Conservation (phyloP, 2,888 invertebrate genomes). For the Leptopilina drosophilae region DNA sequence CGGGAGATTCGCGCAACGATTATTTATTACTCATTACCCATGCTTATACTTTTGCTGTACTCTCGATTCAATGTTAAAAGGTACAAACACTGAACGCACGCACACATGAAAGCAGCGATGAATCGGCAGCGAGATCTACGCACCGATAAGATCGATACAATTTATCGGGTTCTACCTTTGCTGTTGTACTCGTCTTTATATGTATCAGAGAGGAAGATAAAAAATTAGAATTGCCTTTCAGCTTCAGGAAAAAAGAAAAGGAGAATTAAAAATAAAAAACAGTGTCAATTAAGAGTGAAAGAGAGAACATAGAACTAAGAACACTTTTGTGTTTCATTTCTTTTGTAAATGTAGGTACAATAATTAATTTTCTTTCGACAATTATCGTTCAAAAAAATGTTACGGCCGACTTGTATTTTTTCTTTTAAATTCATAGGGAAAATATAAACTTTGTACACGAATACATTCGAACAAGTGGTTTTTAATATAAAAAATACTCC, state of each 20-base stretch:
- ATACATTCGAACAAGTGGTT: no score
- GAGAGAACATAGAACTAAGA: not conserved
- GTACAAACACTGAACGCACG: not conserved
- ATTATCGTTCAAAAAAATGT: no score
- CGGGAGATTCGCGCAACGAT: conserved; percentile 62
- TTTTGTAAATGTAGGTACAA: no score
- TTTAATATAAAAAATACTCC: no score
- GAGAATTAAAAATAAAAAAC: not conserved
- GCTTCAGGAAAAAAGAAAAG: not conserved
- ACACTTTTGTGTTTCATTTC: no score
- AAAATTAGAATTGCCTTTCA: not conserved
- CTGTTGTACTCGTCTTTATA: conserved; percentile 30
- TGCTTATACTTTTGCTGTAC: conserved; percentile 57
- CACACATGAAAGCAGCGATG: conserved; percentile 37
- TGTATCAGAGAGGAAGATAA: not conserved
- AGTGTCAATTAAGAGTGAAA: not conserved
- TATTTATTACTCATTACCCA: conserved; percentile 74
- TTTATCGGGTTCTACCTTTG: conserved; percentile 66
- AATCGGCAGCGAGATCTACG: conserved; percentile 66
- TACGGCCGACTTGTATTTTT: no score
- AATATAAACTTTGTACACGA: no score
- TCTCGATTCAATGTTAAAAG: conserved; percentile 48
- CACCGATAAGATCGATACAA: conserved; percentile 64
- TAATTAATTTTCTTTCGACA: no score
- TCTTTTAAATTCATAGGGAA: no score